A percentile compares a stretch with the other conserved stretches of the same genome.
These are phyloP conservation scores for Dynastes hyllus DNA, from an alignment of 2,888 invertebrate species.

Conservation along the genomic window DNA sequence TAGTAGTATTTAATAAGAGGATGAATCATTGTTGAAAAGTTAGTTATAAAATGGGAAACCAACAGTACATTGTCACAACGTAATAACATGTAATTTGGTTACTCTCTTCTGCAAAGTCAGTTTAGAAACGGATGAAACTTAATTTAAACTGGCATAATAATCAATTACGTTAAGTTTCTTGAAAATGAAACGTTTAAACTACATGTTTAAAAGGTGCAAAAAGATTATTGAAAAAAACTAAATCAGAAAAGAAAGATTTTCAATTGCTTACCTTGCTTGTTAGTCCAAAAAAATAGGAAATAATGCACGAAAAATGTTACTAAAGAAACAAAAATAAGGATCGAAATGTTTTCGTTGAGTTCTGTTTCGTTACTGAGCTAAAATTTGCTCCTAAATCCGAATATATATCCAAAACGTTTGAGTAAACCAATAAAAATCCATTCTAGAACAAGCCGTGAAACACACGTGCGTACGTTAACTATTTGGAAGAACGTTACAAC, in stretches of 20 bases:
- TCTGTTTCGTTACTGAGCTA: constrained; percentile 36
- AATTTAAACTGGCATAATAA: no score
- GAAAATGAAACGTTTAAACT: background rate
- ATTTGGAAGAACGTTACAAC: constrained; percentile 14
- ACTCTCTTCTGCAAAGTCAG: no score
- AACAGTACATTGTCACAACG: no score
- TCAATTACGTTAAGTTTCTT: background rate
- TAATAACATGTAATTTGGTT: no score
- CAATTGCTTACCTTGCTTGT: constrained; percentile 23
- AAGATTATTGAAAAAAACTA: background rate
- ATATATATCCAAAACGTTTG: constrained; percentile 40
- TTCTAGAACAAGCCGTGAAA: constrained; percentile 48
- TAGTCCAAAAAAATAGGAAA: constrained; percentile 34
- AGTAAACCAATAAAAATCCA: constrained; percentile 30
- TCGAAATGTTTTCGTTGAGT: constrained; percentile 39
- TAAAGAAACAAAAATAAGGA: constrained; percentile 30
- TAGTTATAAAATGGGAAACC: background rate
- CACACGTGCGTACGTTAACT: background rate
- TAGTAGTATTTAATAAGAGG: constrained; percentile 28
- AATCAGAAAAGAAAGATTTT: background rate
- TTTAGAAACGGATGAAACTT: no score
- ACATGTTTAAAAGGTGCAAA: background rate
- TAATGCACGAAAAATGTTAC: constrained; percentile 17
- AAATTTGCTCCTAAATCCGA: constrained; percentile 29
- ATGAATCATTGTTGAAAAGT: constrained; percentile 17